Percentiles rank a stretch among this genome's conserved stretches.
phyloP scores from a whole-genome alignment of 2,888 invertebrate genomes.

The Drosophila borealis region DNA sequence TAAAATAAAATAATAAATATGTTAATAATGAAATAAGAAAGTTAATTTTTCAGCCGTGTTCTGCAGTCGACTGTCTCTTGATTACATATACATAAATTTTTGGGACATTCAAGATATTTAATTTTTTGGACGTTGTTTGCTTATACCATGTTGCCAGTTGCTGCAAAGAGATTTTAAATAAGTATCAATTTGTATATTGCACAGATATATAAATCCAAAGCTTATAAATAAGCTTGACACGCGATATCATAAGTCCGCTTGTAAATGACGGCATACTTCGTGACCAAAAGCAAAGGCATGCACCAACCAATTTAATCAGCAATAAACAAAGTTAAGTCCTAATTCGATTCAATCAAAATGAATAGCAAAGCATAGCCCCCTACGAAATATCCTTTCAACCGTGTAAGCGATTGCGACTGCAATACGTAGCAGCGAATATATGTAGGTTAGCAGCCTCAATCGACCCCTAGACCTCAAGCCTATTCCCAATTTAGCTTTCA shows the following conservation, averaged over 20 bases:
- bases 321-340: constrained; percentile 79
- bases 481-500: constrained; percentile 57
- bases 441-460: constrained; percentile 57
- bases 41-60: too few relatives aligned
- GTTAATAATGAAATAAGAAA: too few relatives aligned
- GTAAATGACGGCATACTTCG: constrained; percentile 44
- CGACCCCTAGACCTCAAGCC: constrained; percentile 22
- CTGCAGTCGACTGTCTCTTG: too few relatives aligned
- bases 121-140: too few relatives aligned
- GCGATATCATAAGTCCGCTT: constrained; percentile 44
- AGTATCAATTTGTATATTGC: too few relatives aligned
- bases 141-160: too few relatives aligned
- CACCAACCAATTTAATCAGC: constrained; percentile 76
- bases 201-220: background rate
- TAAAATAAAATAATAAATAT: too few relatives aligned
- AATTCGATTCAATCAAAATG: constrained; percentile 80
- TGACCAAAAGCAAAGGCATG: constrained; percentile 57
- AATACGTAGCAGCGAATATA: constrained; percentile 47
- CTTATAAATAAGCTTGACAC: constrained; percentile 35
- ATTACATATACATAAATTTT: too few relatives aligned
- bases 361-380: constrained; percentile 61
- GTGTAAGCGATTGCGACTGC: constrained; percentile 15
- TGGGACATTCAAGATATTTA: too few relatives aligned
- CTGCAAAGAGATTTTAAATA: too few relatives aligned
- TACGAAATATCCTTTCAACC: background rate